Base-by-base conservation (phyloP, 2,113 vertebrate species). In the Apistogramma diplotaenia region DNA sequence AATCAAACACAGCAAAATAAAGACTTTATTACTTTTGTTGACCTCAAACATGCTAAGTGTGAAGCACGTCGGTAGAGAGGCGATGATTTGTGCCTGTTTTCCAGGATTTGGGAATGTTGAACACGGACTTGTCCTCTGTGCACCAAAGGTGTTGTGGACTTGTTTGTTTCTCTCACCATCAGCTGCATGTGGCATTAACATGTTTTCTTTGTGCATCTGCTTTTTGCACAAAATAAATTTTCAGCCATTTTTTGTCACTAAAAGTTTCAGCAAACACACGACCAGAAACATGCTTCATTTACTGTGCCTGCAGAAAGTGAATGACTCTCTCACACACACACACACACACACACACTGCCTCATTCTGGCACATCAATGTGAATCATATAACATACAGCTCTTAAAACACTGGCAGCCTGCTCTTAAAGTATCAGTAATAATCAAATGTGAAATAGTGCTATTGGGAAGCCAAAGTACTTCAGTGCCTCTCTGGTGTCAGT, bases 401-500 rank as follows among this genome's bases (percentile, higher is more conserved):
- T 1, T 67, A 67, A 67, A 67, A 67, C 21, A 67, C 0, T 0
- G n/a, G 37, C 37, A 61, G 19, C 31, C 33, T 61, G 33, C 3
- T 23, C 25, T 27, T 67, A 67, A 67, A 11, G 37, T 67, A 67
- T 67, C 37, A 46, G 21, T 46, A 65, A 27, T 6, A 27, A 18
- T 46, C 37, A 43, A 27, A 65, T 51, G 46, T 18, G 18, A 46
- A 0, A 46, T 27, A 11, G 61, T 11, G 35, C n/a, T 40, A 27
- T 3, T 46, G 8, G 15, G 18, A 67, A 0, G 37, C 37, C 2
- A 46, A 23, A 67, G 10, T 67, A 67, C 46, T 67, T 5, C 37
- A 46, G 15, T 27, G 27, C 61, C 0, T 46, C 15, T 4, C 21
- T 46, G 27, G 12, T 27, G 37, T 0, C 21, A 65, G 21, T 46